Percentiles rank a stretch among this genome's conserved stretches.
phyloP scores from a whole-genome alignment of 2,113 vertebrate genomes.

The Melanostigma gelatinosum region DNA sequence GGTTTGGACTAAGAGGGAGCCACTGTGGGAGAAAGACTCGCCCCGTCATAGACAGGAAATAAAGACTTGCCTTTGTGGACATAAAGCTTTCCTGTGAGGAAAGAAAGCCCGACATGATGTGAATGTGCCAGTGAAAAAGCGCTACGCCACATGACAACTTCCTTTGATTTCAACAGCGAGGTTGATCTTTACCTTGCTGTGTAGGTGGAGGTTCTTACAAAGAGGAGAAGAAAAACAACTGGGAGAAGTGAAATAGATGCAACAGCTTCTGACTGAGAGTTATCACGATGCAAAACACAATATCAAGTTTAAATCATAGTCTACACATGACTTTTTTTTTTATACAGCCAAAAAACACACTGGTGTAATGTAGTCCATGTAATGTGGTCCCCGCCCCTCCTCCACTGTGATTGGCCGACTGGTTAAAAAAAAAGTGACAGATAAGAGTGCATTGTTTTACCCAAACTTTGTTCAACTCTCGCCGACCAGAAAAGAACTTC shows the following conservation, averaged over 20 bases:
- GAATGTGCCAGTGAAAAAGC: slow-evolving; percentile 8
- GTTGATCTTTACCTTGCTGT: not conserved
- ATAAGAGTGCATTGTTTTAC: not conserved
- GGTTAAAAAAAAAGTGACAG: not conserved
- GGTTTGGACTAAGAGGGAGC: slow-evolving; percentile 22
- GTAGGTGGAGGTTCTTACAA: slow-evolving; percentile 19
- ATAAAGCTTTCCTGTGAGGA: not conserved
- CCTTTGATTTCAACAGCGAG: slow-evolving; percentile 15
- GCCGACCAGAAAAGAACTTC: not conserved
- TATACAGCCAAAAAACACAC: not conserved
- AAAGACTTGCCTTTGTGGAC: slow-evolving; percentile 14
- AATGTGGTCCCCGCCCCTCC: not conserved
- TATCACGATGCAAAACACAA: not conserved
- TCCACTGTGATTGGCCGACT: not conserved
- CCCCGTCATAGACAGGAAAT: not conserved
- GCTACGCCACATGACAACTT: not conserved
- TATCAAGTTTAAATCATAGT: not conserved
- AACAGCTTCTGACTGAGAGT: not conserved
- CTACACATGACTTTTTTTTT: not conserved
- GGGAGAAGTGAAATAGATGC: not conserved
- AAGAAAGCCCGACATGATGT: slow-evolving; percentile 2
- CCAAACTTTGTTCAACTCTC: not conserved
- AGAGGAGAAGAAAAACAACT: not conserved
- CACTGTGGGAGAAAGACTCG: not conserved
- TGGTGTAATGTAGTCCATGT: not conserved